Conservation (phyloP, 2,113 vertebrate species). For the Machaerirhynchus nigripectus region DNA sequence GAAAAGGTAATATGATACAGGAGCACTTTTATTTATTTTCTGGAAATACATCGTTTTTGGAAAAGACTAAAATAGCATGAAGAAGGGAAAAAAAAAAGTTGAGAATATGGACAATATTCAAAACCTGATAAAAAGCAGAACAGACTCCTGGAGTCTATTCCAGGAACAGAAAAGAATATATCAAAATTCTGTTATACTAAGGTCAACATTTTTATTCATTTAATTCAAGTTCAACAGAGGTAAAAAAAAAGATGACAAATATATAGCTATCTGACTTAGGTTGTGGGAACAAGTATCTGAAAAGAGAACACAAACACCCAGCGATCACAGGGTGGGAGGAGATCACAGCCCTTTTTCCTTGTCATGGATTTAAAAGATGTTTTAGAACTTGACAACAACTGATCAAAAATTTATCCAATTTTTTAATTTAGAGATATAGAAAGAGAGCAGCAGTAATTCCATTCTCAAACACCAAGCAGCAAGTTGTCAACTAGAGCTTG, state of each 20-base stretch:
- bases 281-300: neutral
- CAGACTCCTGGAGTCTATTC: conserved; percentile 17
- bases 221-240: neutral
- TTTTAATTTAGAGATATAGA: neutral
- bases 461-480: neutral
- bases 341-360: neutral
- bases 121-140: conserved; percentile 63
- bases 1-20: neutral
- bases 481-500: neutral
- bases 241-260: conserved; percentile 9
- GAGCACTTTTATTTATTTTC: neutral
- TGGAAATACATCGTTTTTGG: conserved; percentile 13
- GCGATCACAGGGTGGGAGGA: neutral
- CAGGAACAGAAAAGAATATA: conserved; percentile 39
- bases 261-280: neutral
- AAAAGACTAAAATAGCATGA: neutral
- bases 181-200: conserved; percentile 12
- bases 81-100: neutral
- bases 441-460: neutral
- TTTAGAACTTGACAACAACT: neutral
- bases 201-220: neutral
- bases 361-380: neutral
- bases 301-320: neutral
- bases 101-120: conserved; percentile 35
- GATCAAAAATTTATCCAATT: neutral